These are phyloP conservation scores for Epinotia brunnichana DNA, from an alignment of 2,888 invertebrate species.

Conservation along the genomic window DNA sequence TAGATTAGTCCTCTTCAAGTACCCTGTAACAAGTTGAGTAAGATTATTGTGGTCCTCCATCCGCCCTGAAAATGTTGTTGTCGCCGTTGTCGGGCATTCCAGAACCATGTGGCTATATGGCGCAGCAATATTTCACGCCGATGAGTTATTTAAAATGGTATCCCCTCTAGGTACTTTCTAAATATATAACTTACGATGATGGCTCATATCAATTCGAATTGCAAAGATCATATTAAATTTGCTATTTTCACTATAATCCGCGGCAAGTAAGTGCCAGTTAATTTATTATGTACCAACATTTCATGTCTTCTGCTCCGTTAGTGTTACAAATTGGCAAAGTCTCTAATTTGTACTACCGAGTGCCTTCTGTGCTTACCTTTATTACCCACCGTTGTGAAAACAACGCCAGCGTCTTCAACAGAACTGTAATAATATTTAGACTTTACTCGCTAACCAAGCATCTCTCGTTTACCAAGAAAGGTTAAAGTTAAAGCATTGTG, in stretches of 20 bases:
- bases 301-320: not conserved
- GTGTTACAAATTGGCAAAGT: conserved; percentile 15
- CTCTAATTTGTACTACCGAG: conserved; percentile 19
- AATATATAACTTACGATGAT: no score
- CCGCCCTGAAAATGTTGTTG: no score
- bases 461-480: conserved; percentile 39
- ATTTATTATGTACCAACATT: not conserved
- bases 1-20: no score
- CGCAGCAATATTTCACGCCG: no score
- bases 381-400: conserved; percentile 26
- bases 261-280: not conserved
- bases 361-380: conserved; percentile 26
- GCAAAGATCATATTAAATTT: not conserved
- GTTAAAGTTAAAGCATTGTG: conserved; percentile 50
- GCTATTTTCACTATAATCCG: not conserved
- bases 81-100: no score
- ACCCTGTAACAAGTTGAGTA: no score
- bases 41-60: no score
- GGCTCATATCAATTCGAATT: no score
- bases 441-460: conserved; percentile 43
- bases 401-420: conserved; percentile 11
- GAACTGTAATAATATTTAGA: conserved; percentile 40
- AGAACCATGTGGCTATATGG: no score
- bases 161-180: no score
- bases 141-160: no score